Evolutionary conservation across 1,140 invertebrate species (phyloP), one percentile per base, ranked within the genome.

Genomic region (Lepidotrigona ventralis): DNA sequence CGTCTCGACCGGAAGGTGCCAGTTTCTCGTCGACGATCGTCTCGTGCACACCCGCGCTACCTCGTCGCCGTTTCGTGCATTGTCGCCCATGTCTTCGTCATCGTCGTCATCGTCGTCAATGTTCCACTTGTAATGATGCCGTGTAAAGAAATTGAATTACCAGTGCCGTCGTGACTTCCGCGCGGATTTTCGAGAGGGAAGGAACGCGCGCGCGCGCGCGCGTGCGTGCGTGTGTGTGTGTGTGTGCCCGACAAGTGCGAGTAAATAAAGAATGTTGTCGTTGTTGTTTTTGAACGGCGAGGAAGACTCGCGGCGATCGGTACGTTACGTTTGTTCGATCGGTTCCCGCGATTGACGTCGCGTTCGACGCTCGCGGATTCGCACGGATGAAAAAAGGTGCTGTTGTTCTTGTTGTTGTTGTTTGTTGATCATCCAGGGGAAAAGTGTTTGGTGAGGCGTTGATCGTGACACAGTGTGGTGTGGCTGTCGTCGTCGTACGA

Each of bases 1-100:
- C 85, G 87, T 91, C 90, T 88, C 90, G 89, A 91, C 92, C 91
- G 91, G 91, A 92, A 92, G 91, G 90, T 92, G 91, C 91, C 92
- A 93, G 92, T 93, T 92, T 92, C 91, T 92, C 92, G 86, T 91
- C 90, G 87, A 90, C 89, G 85, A 90, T 91, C 90, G 90, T 90
- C 89, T 89, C 88, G 86, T 83, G 71, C 84, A 85, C 84, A 90
- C 78, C 79, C 54, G 78, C 64, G 54, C 81, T 63, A 69, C 81
- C 74, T 77, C 74, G 69, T 85, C 83, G 79, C 17, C 69, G 54
- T 81, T 56, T 77, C 69, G 72, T 39, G 51, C 58, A 74, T 66
- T 39, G 78, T 80, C 63, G 53, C 21, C 33, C 60, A 23, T 53
- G 58, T 70, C 6, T 19, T 29, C 17, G 26, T 15, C 14, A 14